Conservation (phyloP, 2,113 vertebrate species). For the Sturnus vulgaris region DNA sequence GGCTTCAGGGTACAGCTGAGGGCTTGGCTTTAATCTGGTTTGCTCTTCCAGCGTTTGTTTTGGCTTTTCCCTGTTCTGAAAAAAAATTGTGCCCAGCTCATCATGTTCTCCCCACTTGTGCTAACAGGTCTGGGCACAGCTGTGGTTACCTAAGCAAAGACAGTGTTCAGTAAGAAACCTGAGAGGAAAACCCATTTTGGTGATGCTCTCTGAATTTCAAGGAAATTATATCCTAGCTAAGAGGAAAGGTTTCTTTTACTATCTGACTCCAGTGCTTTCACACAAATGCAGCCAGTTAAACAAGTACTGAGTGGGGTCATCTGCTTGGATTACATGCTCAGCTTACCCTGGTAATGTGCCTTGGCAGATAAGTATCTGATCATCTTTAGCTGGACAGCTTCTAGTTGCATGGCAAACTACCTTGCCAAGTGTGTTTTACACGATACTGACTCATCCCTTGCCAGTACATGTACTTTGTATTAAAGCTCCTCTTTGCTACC, state of each 20-base stretch:
- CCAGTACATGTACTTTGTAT: not conserved
- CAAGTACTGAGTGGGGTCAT: not conserved
- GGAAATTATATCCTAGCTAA: not conserved
- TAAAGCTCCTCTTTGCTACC: not conserved
- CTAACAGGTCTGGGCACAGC: not conserved
- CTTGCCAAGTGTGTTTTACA: not conserved
- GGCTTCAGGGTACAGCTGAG: not conserved
- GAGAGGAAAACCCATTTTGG: not conserved
- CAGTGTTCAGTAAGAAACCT: not conserved
- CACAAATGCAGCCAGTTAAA: not conserved
- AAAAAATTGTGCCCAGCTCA: not conserved
- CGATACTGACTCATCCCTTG: not conserved
- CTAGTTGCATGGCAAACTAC: not conserved
- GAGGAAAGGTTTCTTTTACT: not conserved
- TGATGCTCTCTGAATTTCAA: not conserved
- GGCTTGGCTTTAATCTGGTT: not conserved
- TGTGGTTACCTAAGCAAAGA: not conserved
- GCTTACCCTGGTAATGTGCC: not conserved
- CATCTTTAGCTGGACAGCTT: not conserved
- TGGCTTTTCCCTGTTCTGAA: not conserved
- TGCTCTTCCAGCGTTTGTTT: not conserved
- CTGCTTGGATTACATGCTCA: constrained; percentile 27
- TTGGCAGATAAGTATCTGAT: constrained; percentile 17
- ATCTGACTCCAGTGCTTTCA: not conserved
- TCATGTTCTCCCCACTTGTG: not conserved